phyloP scores from a whole-genome alignment of 2,888 invertebrate species.

The Plebejus anna region DNA sequence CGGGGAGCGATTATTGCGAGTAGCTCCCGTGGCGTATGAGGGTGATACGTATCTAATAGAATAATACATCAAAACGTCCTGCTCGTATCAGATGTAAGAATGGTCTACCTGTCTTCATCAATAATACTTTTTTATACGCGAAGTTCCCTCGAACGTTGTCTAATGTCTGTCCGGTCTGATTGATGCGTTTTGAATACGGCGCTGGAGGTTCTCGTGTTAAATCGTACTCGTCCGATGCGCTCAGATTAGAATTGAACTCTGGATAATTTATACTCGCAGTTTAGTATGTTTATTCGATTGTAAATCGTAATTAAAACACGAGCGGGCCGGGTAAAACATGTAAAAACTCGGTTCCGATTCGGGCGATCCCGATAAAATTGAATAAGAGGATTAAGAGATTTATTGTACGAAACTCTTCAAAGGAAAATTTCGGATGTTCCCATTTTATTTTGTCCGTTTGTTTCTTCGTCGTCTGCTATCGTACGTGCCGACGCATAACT shows the following conservation, averaged over 20 bases:
- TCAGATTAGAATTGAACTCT: constrained; percentile 30
- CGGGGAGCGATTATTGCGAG: constrained; percentile 44
- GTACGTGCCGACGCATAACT: constrained; percentile 60
- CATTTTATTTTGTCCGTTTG: constrained; percentile 66
- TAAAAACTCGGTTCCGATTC: constrained; percentile 45
- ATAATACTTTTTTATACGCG: constrained; percentile 67
- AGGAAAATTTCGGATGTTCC: constrained; percentile 68
- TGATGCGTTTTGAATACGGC: constrained; percentile 64
- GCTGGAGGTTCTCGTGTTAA: constrained; percentile 43
- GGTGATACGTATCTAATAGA: constrained; percentile 59
- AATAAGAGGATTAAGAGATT: constrained; percentile 77
- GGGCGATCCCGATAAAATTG: constrained; percentile 73
- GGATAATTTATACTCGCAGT: neutral
- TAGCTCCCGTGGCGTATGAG: constrained; percentile 48
- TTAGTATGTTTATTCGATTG: constrained; percentile 24
- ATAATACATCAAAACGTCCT: constrained; percentile 61
- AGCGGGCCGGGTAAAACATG: constrained; percentile 43
- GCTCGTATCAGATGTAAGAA: constrained; percentile 48
- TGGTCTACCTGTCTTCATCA: constrained; percentile 71
- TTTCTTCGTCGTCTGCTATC: constrained; percentile 51
- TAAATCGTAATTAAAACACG: constrained; percentile 43
- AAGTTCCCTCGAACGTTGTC: constrained; percentile 58
- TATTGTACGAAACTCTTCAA: constrained; percentile 69
- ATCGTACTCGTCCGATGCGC: constrained; percentile 33
- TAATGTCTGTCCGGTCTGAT: constrained; percentile 63